Conservation (phyloP, 2,888 invertebrate genomes). For the Campaea margaritaria region DNA sequence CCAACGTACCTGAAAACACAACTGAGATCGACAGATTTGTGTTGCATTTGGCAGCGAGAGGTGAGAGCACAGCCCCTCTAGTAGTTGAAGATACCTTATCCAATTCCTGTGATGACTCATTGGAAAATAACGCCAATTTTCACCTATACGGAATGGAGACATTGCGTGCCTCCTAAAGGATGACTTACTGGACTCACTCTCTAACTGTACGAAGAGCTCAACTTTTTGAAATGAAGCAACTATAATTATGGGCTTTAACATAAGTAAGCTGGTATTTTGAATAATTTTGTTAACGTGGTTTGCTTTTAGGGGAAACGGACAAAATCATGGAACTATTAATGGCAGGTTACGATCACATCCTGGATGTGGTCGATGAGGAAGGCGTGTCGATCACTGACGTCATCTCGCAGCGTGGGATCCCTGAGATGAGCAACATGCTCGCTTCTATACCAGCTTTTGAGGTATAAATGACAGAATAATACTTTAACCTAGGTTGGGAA, state of each 20-base stretch:
- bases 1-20: constrained; percentile 91
- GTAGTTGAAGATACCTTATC: too few species aligned
- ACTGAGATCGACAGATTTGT: constrained; percentile 93
- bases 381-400: constrained; percentile 89
- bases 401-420: constrained; percentile 88
- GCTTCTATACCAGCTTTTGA: constrained; percentile 90
- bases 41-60: constrained; percentile 90
- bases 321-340: constrained; percentile 87
- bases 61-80: constrained; percentile 68
- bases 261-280: neutral
- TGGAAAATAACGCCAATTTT: too few species aligned
- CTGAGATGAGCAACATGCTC: constrained; percentile 88
- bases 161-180: too few species aligned
- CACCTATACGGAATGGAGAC: too few species aligned
- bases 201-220: too few species aligned
- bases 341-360: constrained; percentile 95
- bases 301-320: constrained; percentile 68
- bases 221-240: too few species aligned
- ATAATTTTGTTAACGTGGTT: neutral
- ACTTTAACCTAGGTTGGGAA: too few species aligned
- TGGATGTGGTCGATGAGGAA: constrained; percentile 91
- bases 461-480: constrained; percentile 68
- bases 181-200: too few species aligned
- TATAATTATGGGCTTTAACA: neutral
- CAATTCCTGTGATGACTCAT: too few species aligned